Base-by-base conservation (phyloP, 2,797 vertebrate species). In the Clamator glandarius region DNA sequence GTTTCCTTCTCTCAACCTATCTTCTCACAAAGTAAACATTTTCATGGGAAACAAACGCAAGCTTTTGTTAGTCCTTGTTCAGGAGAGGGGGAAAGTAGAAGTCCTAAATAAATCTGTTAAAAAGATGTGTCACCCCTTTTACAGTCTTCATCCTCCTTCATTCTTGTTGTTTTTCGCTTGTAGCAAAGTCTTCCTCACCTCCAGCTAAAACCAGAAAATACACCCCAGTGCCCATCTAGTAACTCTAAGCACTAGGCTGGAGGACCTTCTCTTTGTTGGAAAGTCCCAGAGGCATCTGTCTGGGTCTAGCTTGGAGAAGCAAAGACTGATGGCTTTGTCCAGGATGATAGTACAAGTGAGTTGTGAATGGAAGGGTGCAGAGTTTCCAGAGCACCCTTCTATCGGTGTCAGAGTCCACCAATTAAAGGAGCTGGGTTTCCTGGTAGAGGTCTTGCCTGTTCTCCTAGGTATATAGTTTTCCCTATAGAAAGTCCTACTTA, bases 301-400 rank as follows among this genome's bases (percentile, higher is more conserved):
- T 8, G 5, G 15, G 24, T 84, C 31, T 78, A 3, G 5, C 57
- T 57, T 78, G 62, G 31, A 74, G 54, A 63, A 84, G 1, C 35
- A 21, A 58, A 24, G 41, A 33, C 16, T n/a, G 24, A 6, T 73
- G 57, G 12, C 48, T 90, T 67, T 89, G 16, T 64, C 31, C 23
- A 13, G 17, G 13, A 39, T 4, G 26, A 26, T 4, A 23, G 29
- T 39, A 42, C 20, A 15, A 50, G 8, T 8, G 39, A 69, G 16
- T 15, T 5, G 15, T 13, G 15, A 29, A 85, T n/a, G 26, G 20
- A 62, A 73, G 36, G 23, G 29, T 2, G 0, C 3, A 4, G 2
- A 8, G 6, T 31, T 78, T 91, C 29, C 78, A 50, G 54, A 62
- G 14, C n/a, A 68, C 25, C 25, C 25, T 76, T 63, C 15, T 35